Base-by-base conservation (phyloP, 2,888 invertebrate genomes). In the Lacanobia wlatinum region DNA sequence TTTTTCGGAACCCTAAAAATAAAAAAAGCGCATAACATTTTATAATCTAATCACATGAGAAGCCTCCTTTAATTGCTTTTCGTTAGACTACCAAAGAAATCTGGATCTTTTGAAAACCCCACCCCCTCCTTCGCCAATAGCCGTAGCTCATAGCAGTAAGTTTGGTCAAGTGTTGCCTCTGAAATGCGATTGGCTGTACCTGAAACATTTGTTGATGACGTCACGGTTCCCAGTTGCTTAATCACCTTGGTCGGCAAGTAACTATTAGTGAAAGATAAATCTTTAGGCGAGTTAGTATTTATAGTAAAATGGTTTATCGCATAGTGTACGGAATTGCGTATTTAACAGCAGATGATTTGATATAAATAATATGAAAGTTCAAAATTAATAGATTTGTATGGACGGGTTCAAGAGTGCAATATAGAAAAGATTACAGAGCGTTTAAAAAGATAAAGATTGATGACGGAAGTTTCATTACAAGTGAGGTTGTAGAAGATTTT, bases 321-420 rank as follows among this genome's bases (percentile, higher is more conserved):
- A 46, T 76, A 70, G 63, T 76, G 63, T 80, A 64, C 46, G 60
- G 64, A 76, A 61, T 76, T 66, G 69, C 66, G 52, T 76, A 50
- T 56, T 79, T 65, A 62, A 58, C 40, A 65, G 38, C 38, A 38
- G n/a, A 38, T 58, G 38, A 12, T 38, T 43, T 43, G 21, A 23
- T 80, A 77, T 77, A 73, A 73, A 76, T 80, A 69, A 60, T 66
- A 50, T 46, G 53, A 71, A 48, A 50, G 50, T 64, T 64, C 40
- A 56, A 66, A 62, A 68, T 58, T 59, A 62, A 61, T 34, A n/a
- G 52, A 60, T 58, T 56, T 59, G 56, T 34, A 77, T 55, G 53
- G 58, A 56, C 46, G 53, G 69, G 68, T 55, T 43, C 43, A 28
- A 61, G 59, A 64, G 82, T 80, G 82, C 82, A 77, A 77, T 80